Evolutionary conservation across 2,113 vertebrate genomes (phyloP).

Genomic region (Sturnus vulgaris): DNA sequence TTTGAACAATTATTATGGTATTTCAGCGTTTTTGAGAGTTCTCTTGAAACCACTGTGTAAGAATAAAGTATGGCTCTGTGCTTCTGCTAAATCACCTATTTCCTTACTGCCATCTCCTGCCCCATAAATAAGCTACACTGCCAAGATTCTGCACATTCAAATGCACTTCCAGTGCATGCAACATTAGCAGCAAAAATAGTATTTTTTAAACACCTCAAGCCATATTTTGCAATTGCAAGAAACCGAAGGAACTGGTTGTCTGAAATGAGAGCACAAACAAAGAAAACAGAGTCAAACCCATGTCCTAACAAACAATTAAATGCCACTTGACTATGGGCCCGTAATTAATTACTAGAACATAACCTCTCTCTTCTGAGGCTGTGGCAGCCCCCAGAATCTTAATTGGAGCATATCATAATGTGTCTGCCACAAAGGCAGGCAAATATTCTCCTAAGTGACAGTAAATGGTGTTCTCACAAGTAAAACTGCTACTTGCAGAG

Average conservation of each 20-base stretch:
- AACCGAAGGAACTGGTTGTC: neutral
- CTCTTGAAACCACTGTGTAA: neutral
- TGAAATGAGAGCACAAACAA: neutral
- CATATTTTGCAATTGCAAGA: neutral
- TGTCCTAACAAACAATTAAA: neutral
- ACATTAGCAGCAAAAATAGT: neutral
- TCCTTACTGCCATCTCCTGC: neutral
- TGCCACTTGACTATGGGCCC: neutral
- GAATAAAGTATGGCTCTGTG: neutral
- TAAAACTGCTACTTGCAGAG: neutral
- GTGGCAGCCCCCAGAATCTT: neutral
- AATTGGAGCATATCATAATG: neutral
- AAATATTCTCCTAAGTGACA: neutral
- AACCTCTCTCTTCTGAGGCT: neutral
- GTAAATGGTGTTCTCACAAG: neutral
- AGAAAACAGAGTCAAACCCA: neutral
- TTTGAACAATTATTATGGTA: neutral
- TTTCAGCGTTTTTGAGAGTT: neutral
- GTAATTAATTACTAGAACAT: neutral
- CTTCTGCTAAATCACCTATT: neutral
- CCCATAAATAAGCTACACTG: neutral
- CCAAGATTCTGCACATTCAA: neutral
- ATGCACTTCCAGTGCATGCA: neutral
- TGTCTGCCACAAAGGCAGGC: neutral
- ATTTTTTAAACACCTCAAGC: neutral